Evolutionary conservation across 2,113 vertebrate genomes (phyloP), one percentile per base, ranked within the genome.

Genomic region (Oreocharis arfaki): DNA sequence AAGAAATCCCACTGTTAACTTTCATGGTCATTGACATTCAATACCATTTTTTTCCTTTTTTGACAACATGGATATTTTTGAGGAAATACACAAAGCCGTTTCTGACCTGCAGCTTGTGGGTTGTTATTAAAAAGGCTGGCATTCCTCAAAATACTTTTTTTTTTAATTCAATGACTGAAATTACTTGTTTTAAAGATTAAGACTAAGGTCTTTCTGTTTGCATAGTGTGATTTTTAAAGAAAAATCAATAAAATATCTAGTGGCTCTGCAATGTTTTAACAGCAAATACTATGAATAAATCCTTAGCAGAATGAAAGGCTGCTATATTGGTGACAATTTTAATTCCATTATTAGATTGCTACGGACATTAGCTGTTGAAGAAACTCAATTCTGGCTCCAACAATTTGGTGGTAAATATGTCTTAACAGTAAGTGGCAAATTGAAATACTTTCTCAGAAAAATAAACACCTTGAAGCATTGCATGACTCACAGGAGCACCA

Each of bases 371-470:
- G 10, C 42, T 59, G 11, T 33, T 87, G 67, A 61, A 87, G 47
- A 85, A 94, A 75, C 26, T 64, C 16, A 55, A 2, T 83, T 87
- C 44, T 65, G 56, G 26, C 55, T 89, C 63, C 42, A 93, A 33
- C 18, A 24, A 16, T 71, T 89, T 85, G 41, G 16, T 82, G 49
- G 53, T 30, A 87, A 84, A 82, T 9, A 6, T 81, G 15, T 89
- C 56, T 68, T 59, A 64, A 68, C 37, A 46, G n/a, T 32, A 56
- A 74, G 61, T 37, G 49, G 44, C 22, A 95, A 95, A 85, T 8
- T 53, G 41, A 85, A 95, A 93, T 49, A 60, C 28, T 83, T 91
- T 89, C 28, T 95, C 26, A 88, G 75, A 79, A 84, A 89, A 89
- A 90, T 27, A 89, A 92, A 61, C 37, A 42, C 24, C 50, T 78